Conservation (phyloP, 2,888 invertebrate genomes). For the Ophioninae sp. region DNA sequence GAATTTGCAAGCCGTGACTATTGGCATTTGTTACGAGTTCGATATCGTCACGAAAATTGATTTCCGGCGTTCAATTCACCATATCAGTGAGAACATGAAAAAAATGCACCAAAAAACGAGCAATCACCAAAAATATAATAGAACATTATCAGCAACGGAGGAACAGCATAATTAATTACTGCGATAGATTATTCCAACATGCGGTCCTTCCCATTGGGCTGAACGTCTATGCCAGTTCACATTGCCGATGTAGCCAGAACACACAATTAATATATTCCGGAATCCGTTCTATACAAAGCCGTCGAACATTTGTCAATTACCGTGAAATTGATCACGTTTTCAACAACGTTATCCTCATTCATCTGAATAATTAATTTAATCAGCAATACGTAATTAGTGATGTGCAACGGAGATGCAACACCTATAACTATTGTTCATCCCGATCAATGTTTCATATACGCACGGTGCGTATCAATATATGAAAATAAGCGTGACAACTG, state of each 20-base stretch:
- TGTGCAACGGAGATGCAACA: background rate
- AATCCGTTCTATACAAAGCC: background rate
- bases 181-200: background rate
- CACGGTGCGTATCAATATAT: background rate
- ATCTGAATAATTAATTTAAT: background rate
- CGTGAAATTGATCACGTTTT: background rate
- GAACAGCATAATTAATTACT: background rate
- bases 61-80: background rate
- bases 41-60: background rate
- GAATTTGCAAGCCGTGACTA: too few relatives aligned
- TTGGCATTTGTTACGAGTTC: too few relatives aligned
- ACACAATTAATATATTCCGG: slow-evolving; percentile 8
- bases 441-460: background rate
- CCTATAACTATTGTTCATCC: background rate
- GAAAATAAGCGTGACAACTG: background rate
- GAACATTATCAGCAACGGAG: background rate
- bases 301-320: background rate
- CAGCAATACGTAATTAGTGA: background rate
- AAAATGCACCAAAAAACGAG: background rate
- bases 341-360: background rate
- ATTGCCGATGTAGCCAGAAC: background rate
- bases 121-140: too few relatives aligned
- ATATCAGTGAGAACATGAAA: background rate
- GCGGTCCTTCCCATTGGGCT: background rate
- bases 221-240: background rate